Conservation (phyloP, 2,797 vertebrate species). For the Melanogrammus aeglefinus region DNA sequence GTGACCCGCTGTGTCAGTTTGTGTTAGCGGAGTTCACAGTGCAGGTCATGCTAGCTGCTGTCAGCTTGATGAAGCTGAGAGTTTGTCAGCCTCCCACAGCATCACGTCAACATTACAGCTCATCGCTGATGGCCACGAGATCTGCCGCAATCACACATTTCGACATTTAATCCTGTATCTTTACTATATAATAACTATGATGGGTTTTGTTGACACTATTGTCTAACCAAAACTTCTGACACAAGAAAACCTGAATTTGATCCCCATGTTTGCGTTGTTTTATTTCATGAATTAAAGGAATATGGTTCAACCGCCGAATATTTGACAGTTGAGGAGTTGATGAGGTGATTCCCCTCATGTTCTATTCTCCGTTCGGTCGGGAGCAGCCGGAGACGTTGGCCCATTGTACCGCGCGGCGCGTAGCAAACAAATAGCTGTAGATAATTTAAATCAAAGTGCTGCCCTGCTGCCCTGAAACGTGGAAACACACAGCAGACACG, state of each 20-base stretch:
- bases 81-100: conserved; percentile 54
- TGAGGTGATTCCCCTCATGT: not conserved
- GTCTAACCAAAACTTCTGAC: not conserved
- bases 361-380: not conserved
- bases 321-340: not conserved
- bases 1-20: conserved; percentile 50
- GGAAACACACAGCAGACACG: conserved; percentile 51
- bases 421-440: conserved; percentile 34
- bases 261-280: not conserved
- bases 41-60: conserved; percentile 49
- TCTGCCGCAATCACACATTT: not conserved
- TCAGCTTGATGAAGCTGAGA: conserved; percentile 50
- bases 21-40: conserved; percentile 55
- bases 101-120: conserved; percentile 28
- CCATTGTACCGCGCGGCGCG: conserved; percentile 17
- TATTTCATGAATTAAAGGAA: not conserved
- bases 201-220: not conserved
- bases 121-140: conserved; percentile 22
- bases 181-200: not conserved
- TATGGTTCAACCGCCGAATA: not conserved
- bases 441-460: conserved; percentile 49
- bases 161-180: not conserved
- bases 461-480: conserved; percentile 47
- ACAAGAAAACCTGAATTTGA: not conserved
- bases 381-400: not conserved